Evolutionary conservation across 2,113 vertebrate genomes (phyloP), one percentile per base, ranked within the genome.

Genomic region (Myrmophylax atrothorax): DNA sequence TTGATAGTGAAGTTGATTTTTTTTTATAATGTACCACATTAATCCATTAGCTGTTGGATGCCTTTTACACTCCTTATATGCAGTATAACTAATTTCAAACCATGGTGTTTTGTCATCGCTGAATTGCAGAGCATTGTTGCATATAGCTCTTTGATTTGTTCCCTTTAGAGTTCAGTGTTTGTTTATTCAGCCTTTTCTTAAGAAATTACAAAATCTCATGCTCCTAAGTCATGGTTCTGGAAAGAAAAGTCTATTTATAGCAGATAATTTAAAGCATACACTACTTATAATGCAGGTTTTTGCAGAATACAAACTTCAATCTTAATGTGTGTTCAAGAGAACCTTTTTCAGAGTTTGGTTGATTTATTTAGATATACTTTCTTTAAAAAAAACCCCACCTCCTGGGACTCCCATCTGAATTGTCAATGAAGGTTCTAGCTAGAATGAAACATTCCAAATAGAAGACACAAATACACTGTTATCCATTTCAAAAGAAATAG

Each of bases 31-130:
- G 14, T 88, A 49, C n/a, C 53, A 40, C 37, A 74, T 80, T 29
- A 58, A 73, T 88, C 46, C 18, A 38, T 77, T 94, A 77, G 66
- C 63, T 94, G 50, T 59, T 88, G 86, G 35, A 52, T 89, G 56
- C 42, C 56, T 92, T 90, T 92, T 89, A 11, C 18, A 23, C 50
- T 42, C n/a, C n/a, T 66, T 82, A 20, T 44, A 25, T 63, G 25
- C 20, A 9, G 10, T 55, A 58, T 58, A 84, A 56, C 33, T 77
- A 26, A 49, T 89, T 86, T 88, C 33, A 68, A 24, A 49, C 76
- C 5, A 15, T 55, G 79, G 46, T 72, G 85, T 88, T 93, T 53
- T 95, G 78, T 67, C 58, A 83, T 82, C 50, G 19, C 28, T 90
- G 70, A 77, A 56, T 80, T 79, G 33, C 62, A 79, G 67, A 24